Evolutionary conservation across 1,140 invertebrate genomes (phyloP).

Genomic region (Anoplophora glabripennis): DNA sequence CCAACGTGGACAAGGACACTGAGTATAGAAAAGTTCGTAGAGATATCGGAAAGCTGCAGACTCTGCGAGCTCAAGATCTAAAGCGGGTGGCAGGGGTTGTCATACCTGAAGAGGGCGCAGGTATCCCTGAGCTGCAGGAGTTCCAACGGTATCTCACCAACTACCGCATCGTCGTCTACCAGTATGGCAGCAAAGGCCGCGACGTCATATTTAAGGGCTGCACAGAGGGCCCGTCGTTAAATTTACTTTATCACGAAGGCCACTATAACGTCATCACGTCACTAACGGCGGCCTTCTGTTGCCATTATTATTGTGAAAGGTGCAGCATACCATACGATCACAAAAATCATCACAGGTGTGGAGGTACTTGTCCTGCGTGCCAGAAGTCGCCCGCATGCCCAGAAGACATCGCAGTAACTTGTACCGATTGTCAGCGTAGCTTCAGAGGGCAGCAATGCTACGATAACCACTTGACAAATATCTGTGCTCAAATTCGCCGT

Average conservation of each 20-base stretch:
- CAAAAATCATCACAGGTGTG: neutral
- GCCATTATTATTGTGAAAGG: neutral
- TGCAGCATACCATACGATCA: conserved; percentile 4
- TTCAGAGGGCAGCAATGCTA: neutral
- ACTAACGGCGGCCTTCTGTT: neutral
- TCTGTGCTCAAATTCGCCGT: neutral
- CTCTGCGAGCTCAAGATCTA: too few relatives aligned
- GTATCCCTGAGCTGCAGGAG: too few relatives aligned
- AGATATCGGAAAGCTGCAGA: too few relatives aligned
- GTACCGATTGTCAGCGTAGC: neutral
- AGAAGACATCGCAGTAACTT: neutral
- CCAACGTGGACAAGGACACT: too few relatives aligned
- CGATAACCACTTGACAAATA: conserved; percentile 1
- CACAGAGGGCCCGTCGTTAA: neutral
- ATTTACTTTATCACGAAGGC: conserved; percentile 1
- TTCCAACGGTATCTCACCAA: too few relatives aligned
- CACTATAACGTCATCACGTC: conserved; percentile 3
- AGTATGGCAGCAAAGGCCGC: too few relatives aligned
- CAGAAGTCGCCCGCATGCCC: neutral
- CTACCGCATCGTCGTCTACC: too few relatives aligned
- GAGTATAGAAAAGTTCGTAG: too few relatives aligned
- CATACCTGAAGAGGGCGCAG: too few relatives aligned
- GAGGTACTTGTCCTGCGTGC: conserved; percentile 1
- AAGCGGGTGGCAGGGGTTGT: too few relatives aligned
- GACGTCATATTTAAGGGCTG: neutral